Percentiles rank a stretch among this genome's conserved stretches.
Conservation (phyloP, 2,113 vertebrate species). For the Protobothrops mucrosquamatus region DNA sequence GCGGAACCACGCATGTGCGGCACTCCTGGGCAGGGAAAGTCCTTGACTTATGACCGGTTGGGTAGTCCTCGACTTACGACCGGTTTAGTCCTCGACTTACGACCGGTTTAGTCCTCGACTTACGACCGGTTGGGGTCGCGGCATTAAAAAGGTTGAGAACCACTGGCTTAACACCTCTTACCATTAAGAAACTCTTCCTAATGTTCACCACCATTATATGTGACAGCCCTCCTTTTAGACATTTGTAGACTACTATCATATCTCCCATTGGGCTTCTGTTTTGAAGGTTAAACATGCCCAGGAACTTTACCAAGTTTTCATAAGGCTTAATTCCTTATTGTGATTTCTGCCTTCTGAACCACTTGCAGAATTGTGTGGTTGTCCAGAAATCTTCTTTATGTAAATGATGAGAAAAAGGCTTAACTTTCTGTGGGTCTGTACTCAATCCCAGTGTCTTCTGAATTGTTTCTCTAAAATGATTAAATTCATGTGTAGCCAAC, state of each 20-base stretch:
- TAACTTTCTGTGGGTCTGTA: not conserved
- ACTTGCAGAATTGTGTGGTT: not conserved
- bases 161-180: not conserved
- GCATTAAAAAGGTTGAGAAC: too few relatives aligned
- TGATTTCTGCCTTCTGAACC: not conserved
- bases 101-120: too few relatives aligned
- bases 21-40: too few relatives aligned
- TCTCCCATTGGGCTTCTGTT: not conserved
- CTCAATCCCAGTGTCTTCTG: not conserved
- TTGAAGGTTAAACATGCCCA: not conserved
- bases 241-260: not conserved
- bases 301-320: not conserved
- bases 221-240: not conserved
- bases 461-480: not conserved
- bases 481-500: not conserved
- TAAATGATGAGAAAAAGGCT: not conserved
- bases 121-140: too few relatives aligned
- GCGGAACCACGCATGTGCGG: too few relatives aligned
- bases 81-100: too few relatives aligned
- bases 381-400: not conserved
- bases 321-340: not conserved
- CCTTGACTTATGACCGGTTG: too few relatives aligned
- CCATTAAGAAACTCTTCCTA: not conserved
- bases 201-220: not conserved
- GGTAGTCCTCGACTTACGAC: too few relatives aligned